Evolutionary conservation across 2,113 vertebrate species (phyloP).

Genomic region (Phodopus roborovskii): DNA sequence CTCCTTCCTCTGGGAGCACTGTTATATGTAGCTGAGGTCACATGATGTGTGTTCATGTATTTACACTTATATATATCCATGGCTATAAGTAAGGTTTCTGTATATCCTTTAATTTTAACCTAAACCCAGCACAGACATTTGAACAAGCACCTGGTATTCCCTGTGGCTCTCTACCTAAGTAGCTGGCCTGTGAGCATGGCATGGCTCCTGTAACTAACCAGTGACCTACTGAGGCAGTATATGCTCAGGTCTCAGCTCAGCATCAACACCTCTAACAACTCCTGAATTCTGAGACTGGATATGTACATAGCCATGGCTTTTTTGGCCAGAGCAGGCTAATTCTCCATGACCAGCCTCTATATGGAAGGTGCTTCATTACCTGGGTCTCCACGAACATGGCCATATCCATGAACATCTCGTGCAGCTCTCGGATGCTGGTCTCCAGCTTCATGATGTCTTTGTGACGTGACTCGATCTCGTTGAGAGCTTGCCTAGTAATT

Average conservation of each 20-base stretch:
- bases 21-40: neutral
- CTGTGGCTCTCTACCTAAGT: rapidly evolving
- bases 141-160: rapidly evolving
- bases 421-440: constrained; percentile 94
- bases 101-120: neutral
- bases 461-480: constrained; percentile 96
- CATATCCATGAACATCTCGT: constrained; percentile 97
- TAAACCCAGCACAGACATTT: neutral
- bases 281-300: neutral
- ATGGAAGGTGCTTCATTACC: constrained; percentile 83
- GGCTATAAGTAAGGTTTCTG: rapidly evolving
- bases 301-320: neutral
- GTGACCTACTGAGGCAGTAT: rapidly evolving
- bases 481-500: constrained; percentile 94
- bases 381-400: constrained; percentile 97
- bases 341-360: rapidly evolving
- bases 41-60: no score
- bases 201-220: rapidly evolving
- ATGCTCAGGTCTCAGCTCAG: neutral
- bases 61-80: rapidly evolving
- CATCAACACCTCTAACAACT: neutral
- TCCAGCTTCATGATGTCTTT: constrained; percentile 97
- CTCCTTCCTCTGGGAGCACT: neutral
- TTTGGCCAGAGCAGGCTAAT: rapidly evolving
- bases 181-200: neutral